Percentiles rank a stretch among this genome's conserved stretches.
Evolutionary conservation across 2,888 invertebrate genomes (phyloP).

Genomic region (Sesia apiformis): DNA sequence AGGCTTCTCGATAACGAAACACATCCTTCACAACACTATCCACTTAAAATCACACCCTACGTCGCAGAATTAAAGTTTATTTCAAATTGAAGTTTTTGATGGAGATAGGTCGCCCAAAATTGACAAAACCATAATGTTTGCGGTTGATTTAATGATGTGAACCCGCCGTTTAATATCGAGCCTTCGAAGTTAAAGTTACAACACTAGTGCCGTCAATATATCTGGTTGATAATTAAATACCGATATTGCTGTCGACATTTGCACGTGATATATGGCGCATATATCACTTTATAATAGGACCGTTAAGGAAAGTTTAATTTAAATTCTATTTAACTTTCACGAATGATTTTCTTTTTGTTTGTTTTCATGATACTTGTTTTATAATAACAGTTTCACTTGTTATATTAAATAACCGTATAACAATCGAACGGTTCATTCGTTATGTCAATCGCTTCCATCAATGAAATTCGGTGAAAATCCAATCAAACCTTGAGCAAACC

Average conservation of each 20-base stretch:
- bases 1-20: conserved; percentile 13
- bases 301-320: not conserved
- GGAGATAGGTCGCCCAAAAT: conserved; percentile 1
- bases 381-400: too few species aligned
- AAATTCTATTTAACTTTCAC: not conserved
- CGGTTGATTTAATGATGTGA: conserved; percentile 16
- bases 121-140: conserved; percentile 11
- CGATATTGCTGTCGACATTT: not conserved
- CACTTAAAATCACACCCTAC: conserved; percentile 1
- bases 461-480: too few species aligned
- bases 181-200: conserved; percentile 8
- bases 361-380: too few species aligned
- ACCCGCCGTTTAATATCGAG: conserved; percentile 16
- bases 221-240: conserved; percentile 1
- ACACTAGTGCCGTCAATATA: conserved; percentile 4
- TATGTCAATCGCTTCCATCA: too few species aligned
- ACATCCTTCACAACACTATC: conserved; percentile 2
- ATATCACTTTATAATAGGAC: not conserved
- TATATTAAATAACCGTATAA: too few species aligned
- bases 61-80: not conserved
- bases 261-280: not conserved
- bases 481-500: too few species aligned
- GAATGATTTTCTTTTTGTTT: too few species aligned
- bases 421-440: too few species aligned
- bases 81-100: not conserved